Evolutionary conservation across 1,140 invertebrate genomes (phyloP).

Genomic region (Pararge aegeria): DNA sequence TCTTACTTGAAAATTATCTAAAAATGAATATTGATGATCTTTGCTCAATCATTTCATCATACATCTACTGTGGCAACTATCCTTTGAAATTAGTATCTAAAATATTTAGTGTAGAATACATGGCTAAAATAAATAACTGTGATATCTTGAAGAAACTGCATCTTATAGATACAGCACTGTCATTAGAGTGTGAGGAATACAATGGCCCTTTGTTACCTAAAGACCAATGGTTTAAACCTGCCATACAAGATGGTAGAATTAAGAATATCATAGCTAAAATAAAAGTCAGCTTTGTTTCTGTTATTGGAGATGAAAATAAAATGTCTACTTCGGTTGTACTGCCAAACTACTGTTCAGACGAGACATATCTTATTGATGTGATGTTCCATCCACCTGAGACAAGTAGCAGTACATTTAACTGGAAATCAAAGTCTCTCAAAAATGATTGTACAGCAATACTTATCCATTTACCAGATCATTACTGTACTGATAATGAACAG

Average conservation of each 20-base stretch:
- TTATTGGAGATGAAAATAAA: constrained; percentile 68
- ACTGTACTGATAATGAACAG: constrained; percentile 76
- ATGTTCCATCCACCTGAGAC: constrained; percentile 79
- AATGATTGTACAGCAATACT: constrained; percentile 80
- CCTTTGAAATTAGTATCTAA: constrained; percentile 83
- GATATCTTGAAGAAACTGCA: constrained; percentile 77
- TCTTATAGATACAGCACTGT: constrained; percentile 84
- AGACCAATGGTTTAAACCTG: constrained; percentile 72
- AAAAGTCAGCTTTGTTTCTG: constrained; percentile 58
- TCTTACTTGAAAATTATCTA: constrained; percentile 81
- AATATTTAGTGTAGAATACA: constrained; percentile 83
- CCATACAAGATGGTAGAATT: constrained; percentile 80
- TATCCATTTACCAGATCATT: constrained; percentile 85
- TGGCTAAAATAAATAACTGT: constrained; percentile 80
- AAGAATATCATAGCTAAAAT: constrained; percentile 78
- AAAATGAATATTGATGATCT: constrained; percentile 82
- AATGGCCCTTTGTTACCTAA: constrained; percentile 81
- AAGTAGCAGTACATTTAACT: constrained; percentile 60
- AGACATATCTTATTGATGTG: constrained; percentile 83
- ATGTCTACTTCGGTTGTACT: constrained; percentile 78
- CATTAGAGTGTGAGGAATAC: constrained; percentile 82
- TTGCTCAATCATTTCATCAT: constrained; percentile 83
- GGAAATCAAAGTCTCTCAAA: constrained; percentile 59
- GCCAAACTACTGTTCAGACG: constrained; percentile 79
- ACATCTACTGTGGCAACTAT: constrained; percentile 83